Base-by-base conservation (phyloP, 2,113 vertebrate species). In the Paradisaea rubra region DNA sequence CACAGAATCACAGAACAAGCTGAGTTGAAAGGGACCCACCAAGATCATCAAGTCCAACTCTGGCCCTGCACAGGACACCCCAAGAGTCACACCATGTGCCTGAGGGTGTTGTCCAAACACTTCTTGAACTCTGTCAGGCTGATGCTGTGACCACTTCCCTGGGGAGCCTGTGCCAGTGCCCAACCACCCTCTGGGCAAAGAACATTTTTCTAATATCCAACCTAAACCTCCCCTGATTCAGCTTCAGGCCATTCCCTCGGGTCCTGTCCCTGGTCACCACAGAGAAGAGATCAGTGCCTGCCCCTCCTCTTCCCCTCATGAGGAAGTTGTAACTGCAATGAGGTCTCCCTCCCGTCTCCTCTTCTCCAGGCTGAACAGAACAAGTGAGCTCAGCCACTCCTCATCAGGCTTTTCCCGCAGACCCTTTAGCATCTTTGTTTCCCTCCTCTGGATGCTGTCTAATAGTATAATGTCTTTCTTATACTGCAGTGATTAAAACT, bases 291-390 rank as follows among this genome's bases (percentile, higher is more conserved):
- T 35, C 57, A 37, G n/a, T 25, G 57, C 1, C 24, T 21, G 24
- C 7, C 11, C 16, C 11, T 54, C 7, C 28, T 61, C n/a, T 41
- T 79, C 30, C n/a, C n/a, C 31, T 47, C 49, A 54, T 0, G 0
- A 79, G 13, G 13, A 71, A 71, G 56, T 7, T 35, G 28, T 4
- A 41, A 63, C n/a, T 79, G 30, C 65, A 54, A 2, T 41, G 41
- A 70, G 16, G 15, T 53, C 28, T 54, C 13, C 20, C 24, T 13
- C 13, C 41, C n/a, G 15, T 31, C 24, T 71, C 41, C 20, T 72
- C 47, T 52, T 12, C 66, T 45, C n/a, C 49, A 87, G 23, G 41
- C n/a, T 54, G 56, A 70, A 45, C 28, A 61, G 39, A 61, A 6
- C 15, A 30, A 61, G 41, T 47, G 18, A 54, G 13, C 15, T n/a